These are phyloP conservation scores for Lagopus leucura DNA, from an alignment of 2,113 vertebrate species.

Conservation along the genomic window DNA sequence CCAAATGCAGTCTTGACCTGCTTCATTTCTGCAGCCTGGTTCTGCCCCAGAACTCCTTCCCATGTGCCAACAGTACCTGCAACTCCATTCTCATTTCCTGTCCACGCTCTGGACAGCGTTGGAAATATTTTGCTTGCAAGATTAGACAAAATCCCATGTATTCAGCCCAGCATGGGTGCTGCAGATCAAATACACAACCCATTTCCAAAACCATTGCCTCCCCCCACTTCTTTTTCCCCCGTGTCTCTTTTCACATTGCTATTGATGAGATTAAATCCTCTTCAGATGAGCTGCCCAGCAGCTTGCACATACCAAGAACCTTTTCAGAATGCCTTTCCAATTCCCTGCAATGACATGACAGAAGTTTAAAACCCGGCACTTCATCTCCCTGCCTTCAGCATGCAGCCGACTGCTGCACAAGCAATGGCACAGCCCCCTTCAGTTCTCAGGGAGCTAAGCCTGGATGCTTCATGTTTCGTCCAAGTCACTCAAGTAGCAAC, in stretches of 20 bases:
- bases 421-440: neutral
- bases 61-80: neutral
- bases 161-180: neutral
- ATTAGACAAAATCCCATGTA: neutral
- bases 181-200: neutral
- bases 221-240: neutral
- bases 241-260: neutral
- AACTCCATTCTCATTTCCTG: neutral
- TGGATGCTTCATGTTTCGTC: neutral
- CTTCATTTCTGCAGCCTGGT: neutral
- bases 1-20: neutral
- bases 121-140: neutral
- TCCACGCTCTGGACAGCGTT: neutral
- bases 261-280: neutral
- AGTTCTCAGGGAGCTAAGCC: neutral
- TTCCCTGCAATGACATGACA: neutral
- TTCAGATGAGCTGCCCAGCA: neutral
- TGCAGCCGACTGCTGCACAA: rapidly evolving
- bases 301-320: neutral
- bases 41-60: neutral
- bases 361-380: neutral
- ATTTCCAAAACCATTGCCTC: neutral
- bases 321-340: neutral
- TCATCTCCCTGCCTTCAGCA: neutral
- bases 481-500: neutral